Base-by-base conservation (phyloP, 2,888 invertebrate genomes). In the Drosophila quinaria region DNA sequence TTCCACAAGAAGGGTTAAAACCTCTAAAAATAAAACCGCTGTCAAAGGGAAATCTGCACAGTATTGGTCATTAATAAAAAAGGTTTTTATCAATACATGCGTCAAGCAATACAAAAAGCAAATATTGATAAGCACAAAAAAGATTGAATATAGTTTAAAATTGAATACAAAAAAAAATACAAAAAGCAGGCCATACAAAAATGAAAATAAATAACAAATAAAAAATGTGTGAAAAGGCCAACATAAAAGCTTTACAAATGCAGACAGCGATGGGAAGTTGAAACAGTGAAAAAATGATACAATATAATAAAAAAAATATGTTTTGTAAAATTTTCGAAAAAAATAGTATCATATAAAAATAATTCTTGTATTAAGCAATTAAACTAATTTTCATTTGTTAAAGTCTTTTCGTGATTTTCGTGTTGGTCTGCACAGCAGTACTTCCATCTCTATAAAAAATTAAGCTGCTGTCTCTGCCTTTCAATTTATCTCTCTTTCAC, bases 1-100 rank as follows among this genome's bases (percentile, higher is more conserved):
- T 19, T 19, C 17, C 9, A 22, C 37, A 61, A 37, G 44, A 29
- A 13, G 15, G 46, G 11, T 6, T 25, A 25, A 50, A 51, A 19
- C 42, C 70, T 19, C 39, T 75, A 78, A 78, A 86, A 71, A 77
- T 86, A 74, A 73, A 70, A 72, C 42, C 56, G 60, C 78, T 71
- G 70, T 84, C 72, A 89, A 81, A 87, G 62, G 67, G 69, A 84
- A 89, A 84, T 89, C 79, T 84, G 71, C 79, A 54, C 89, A 81
- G 44, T 85, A 87, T 78, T 87, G 87, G 85, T 84, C 88, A 87
- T 89, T 87, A 89, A 84, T 87, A 84, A 89, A 85, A 84, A 74
- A 37, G 37, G 52, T n/a, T 58, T 50, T 73, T 68, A 62, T 76
- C 80, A 47, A 61, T 62, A 47, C 42, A 25, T 19, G 50, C 61